These are phyloP conservation scores for Nebria ingens DNA, from an alignment of 1,140 invertebrate species.

Conservation along the genomic window DNA sequence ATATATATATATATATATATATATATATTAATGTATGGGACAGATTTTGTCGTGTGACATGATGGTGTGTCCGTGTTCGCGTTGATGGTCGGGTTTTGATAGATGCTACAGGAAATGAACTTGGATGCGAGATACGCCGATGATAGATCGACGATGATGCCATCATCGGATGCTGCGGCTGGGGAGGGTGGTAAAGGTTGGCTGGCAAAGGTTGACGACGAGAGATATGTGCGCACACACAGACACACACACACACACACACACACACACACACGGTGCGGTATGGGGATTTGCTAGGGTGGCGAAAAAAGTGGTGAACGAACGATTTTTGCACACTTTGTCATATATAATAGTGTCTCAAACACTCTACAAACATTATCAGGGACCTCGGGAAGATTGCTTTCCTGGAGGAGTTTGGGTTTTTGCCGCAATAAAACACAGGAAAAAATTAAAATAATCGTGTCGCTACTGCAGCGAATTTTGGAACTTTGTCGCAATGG, in stretches of 20 bases:
- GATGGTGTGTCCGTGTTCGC: neutral
- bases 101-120: neutral
- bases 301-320: constrained; percentile 1
- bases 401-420: too few relatives aligned
- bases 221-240: too few relatives aligned
- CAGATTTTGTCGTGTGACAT: too few relatives aligned
- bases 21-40: neutral
- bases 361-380: constrained; percentile 6
- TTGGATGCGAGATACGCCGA: neutral
- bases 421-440: too few relatives aligned
- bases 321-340: constrained; percentile 6
- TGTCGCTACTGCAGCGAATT: too few relatives aligned
- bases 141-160: neutral
- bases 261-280: too few relatives aligned
- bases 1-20: constrained; percentile 2
- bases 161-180: neutral
- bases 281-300: neutral
- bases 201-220: neutral
- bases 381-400: too few relatives aligned
- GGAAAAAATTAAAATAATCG: too few relatives aligned
- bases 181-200: neutral
- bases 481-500: too few relatives aligned
- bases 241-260: too few relatives aligned
- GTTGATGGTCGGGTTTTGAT: neutral
- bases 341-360: constrained; percentile 6